Conservation (phyloP, 2,888 invertebrate genomes). For the Tribolium freemani region DNA sequence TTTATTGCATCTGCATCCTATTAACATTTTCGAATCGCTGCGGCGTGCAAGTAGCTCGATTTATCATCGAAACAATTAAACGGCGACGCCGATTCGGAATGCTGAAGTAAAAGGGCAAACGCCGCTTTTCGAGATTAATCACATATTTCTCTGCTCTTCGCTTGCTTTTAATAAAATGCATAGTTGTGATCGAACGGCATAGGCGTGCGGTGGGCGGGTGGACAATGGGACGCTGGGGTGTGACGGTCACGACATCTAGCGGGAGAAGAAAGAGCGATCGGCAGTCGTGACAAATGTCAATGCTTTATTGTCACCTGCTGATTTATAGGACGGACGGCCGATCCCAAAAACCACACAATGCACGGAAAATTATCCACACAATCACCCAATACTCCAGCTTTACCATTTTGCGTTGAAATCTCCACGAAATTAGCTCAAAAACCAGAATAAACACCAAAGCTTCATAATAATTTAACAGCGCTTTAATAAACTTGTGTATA, state of each 20-base stretch:
- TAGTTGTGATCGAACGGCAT: slow-evolving; percentile 47
- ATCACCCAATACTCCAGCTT: no score
- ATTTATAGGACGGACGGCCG: slow-evolving; percentile 25
- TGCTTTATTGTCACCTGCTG: slow-evolving; percentile 44
- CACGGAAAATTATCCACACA: no score
- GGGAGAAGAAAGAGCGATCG: slow-evolving; percentile 41
- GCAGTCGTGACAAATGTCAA: slow-evolving; percentile 49
- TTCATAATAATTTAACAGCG: no score
- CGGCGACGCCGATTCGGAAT: background rate
- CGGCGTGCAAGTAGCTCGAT: slow-evolving; percentile 32
- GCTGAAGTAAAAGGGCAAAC: no score
- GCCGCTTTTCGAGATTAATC: background rate
- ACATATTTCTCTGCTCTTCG: background rate
- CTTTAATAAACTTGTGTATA: no score
- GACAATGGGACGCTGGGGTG: slow-evolving; percentile 53
- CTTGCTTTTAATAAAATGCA: slow-evolving; percentile 41
- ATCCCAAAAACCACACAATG: background rate
- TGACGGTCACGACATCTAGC: slow-evolving; percentile 53
- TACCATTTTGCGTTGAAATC: no score
- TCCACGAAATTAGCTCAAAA: no score
- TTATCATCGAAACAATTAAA: slow-evolving; percentile 39
- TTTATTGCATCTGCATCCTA: slow-evolving; percentile 49
- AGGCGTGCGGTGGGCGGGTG: slow-evolving; percentile 53
- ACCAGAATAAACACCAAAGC: no score
- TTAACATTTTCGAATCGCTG: slow-evolving; percentile 43